A percentile compares a stretch with the other conserved stretches of the same genome.
Evolutionary conservation across 2,797 vertebrate species (phyloP).

Genomic region (Catharus ustulatus): DNA sequence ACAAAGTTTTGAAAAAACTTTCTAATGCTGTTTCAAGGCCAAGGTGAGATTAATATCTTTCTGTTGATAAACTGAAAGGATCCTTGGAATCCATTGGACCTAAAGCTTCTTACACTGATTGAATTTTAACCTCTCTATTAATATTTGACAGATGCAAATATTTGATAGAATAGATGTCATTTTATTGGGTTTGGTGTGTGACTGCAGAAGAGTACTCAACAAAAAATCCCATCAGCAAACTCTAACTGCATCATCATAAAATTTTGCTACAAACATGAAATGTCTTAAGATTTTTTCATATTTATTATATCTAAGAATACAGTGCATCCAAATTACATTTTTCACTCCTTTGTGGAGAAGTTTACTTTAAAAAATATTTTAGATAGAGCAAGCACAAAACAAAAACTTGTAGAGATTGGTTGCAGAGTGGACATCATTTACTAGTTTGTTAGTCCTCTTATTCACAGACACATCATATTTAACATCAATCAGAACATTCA

Average conservation of each 20-base stretch:
- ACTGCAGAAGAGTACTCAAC: not conserved
- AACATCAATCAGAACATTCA: not conserved
- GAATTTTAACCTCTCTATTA: slow-evolving; percentile 18
- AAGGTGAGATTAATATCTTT: not conserved
- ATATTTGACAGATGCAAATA: not conserved
- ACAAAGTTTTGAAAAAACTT: not conserved
- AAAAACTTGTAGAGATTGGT: not conserved
- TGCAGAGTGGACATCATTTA: not conserved
- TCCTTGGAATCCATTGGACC: not conserved
- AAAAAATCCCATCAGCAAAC: not conserved
- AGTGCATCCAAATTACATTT: not conserved
- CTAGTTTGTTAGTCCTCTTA: not conserved
- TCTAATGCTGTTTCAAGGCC: not conserved
- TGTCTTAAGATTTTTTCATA: not conserved
- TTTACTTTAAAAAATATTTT: not conserved
- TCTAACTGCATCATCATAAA: not conserved
- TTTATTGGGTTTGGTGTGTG: not conserved
- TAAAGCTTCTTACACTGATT: not conserved
- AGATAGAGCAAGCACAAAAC: not conserved
- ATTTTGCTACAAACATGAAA: not conserved
- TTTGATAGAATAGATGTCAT: not conserved
- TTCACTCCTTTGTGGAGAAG: not conserved
- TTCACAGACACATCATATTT: not conserved
- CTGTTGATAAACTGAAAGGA: not conserved
- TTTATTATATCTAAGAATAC: not conserved